Conservation (phyloP, 2,113 vertebrate genomes). For the Oryzias celebensis region DNA sequence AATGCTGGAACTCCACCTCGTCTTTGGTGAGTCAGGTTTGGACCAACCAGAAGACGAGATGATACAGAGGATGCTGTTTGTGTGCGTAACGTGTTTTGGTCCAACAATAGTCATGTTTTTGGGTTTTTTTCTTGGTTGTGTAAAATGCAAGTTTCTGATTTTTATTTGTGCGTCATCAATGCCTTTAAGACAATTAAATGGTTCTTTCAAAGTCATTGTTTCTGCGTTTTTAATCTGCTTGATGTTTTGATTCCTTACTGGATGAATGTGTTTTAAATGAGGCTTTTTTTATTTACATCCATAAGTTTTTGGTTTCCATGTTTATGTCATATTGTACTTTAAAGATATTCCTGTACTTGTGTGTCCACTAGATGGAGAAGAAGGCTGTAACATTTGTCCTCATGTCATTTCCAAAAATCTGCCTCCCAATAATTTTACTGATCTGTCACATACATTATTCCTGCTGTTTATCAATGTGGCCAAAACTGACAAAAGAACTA, state of each 20-base stretch:
- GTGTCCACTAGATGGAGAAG: constrained; percentile 41
- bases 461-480: too few relatives aligned
- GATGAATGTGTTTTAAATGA: background rate
- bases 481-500: too few relatives aligned
- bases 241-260: background rate
- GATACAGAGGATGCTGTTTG: constrained; percentile 64
- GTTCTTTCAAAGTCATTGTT: constrained; percentile 29
- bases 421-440: too few relatives aligned
- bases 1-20: background rate
- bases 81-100: constrained; percentile 72
- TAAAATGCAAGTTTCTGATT: constrained; percentile 51
- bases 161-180: constrained; percentile 64
- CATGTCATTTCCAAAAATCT: too few relatives aligned
- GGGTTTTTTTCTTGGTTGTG: constrained; percentile 59
- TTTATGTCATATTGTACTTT: background rate
- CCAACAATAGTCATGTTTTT: constrained; percentile 37
- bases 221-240: too few relatives aligned
- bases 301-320: background rate
- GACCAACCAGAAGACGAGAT: constrained; percentile 37
- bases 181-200: constrained; percentile 71
- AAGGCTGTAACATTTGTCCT: constrained; percentile 22
- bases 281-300: background rate
- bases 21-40: constrained; percentile 19
- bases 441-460: too few relatives aligned
- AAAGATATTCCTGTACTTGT: background rate